phyloP scores from a whole-genome alignment of 2,797 vertebrate species.

The Helarctos malayanus region DNA sequence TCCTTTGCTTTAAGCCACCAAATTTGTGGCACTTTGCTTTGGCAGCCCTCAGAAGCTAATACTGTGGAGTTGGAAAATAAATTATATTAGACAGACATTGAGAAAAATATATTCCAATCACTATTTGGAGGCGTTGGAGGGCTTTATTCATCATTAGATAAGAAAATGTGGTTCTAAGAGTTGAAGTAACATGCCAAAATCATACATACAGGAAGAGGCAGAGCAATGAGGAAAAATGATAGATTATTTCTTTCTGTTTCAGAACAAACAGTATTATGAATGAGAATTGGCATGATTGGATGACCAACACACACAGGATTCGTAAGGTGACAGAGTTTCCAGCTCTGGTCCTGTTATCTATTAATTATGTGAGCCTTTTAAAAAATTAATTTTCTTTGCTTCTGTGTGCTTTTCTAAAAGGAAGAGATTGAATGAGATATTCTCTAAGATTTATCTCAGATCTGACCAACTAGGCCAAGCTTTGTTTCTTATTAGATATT shows the following conservation, averaged over 20 bases:
- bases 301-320: neutral
- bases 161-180: neutral
- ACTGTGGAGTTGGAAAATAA: neutral
- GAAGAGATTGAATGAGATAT: neutral
- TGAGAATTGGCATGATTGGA: neutral
- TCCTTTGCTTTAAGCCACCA: neutral
- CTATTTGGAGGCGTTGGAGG: accelerated
- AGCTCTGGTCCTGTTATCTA: neutral
- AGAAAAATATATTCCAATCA: neutral
- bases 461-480: neutral
- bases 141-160: neutral
- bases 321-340: neutral
- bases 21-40: neutral
- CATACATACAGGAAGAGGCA: neutral
- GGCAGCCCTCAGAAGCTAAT: neutral
- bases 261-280: neutral
- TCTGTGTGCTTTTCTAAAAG: neutral
- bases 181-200: neutral
- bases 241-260: neutral
- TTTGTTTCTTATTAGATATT: neutral
- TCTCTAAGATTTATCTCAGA: neutral
- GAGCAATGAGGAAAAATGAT: neutral
- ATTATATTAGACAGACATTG: neutral
- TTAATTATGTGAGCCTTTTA: neutral
- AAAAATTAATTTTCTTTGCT: neutral